Percentiles rank a stretch among this genome's conserved stretches.
Conservation (phyloP, 2,113 vertebrate species). For the Chloebia gouldiae region DNA sequence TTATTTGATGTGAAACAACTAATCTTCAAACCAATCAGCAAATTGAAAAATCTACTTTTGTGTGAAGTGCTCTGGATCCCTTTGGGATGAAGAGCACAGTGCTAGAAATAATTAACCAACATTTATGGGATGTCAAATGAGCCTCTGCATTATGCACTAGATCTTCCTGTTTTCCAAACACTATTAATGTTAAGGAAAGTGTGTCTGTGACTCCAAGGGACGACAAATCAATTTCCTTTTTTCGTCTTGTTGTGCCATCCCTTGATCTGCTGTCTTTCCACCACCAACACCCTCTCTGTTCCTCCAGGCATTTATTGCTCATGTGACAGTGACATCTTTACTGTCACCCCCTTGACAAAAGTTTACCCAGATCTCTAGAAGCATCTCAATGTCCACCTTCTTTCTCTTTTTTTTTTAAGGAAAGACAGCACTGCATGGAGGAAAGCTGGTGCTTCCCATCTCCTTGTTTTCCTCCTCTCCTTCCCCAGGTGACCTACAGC, state of each 20-base stretch:
- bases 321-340: neutral
- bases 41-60: neutral
- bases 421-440: neutral
- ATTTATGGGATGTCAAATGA: neutral
- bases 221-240: neutral
- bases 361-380: neutral
- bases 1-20: neutral
- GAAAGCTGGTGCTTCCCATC: neutral
- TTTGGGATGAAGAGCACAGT: neutral
- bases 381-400: neutral
- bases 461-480: neutral
- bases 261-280: neutral
- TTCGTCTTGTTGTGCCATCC: neutral
- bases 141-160: neutral
- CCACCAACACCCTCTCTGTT: neutral
- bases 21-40: neutral
- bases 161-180: neutral
- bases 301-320: neutral
- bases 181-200: neutral
- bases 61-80: neutral
- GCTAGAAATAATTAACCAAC: constrained; percentile 11
- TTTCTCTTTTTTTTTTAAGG: neutral
- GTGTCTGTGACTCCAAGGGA: neutral
- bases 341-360: neutral
- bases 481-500: neutral